These are phyloP conservation scores for Noctua fimbriata DNA, from an alignment of 2,888 invertebrate genomes.

Conservation along the genomic window DNA sequence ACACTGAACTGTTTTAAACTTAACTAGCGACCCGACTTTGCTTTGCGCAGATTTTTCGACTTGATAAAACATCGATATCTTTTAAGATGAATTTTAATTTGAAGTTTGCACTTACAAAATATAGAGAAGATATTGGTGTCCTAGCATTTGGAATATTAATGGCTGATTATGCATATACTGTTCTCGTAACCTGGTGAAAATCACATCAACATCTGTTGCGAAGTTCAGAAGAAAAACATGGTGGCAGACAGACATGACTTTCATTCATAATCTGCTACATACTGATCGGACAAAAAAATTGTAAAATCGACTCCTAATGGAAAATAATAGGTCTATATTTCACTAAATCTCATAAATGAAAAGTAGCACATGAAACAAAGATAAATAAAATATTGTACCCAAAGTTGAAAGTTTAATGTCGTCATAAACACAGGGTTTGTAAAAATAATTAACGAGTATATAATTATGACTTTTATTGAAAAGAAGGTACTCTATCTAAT, in stretches of 20 bases:
- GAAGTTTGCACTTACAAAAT: not conserved
- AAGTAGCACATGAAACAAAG: too few species aligned
- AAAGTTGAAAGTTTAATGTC: not conserved
- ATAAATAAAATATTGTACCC: not conserved
- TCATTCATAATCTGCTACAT: not conserved
- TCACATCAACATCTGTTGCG: too few species aligned
- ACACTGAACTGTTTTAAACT: conserved; percentile 29
- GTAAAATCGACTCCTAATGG: not conserved
- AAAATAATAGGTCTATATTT: too few species aligned
- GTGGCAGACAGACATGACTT: too few species aligned
- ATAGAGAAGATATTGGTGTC: not conserved
- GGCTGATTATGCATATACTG: too few species aligned
- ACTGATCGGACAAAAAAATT: not conserved
- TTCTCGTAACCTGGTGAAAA: too few species aligned
- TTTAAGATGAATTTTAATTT: not conserved
- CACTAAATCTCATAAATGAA: too few species aligned
- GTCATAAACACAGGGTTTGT: not conserved
- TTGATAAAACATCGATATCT: not conserved
- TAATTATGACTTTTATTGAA: not conserved
- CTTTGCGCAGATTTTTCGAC: not conserved
- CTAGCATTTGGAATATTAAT: not conserved
- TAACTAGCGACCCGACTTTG: not conserved
- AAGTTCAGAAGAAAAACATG: too few species aligned
- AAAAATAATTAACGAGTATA: not conserved
- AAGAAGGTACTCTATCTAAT: conserved; percentile 2